Conservation (phyloP, 2,888 invertebrate species). For the Imbricaverruca yamaguchii region DNA sequence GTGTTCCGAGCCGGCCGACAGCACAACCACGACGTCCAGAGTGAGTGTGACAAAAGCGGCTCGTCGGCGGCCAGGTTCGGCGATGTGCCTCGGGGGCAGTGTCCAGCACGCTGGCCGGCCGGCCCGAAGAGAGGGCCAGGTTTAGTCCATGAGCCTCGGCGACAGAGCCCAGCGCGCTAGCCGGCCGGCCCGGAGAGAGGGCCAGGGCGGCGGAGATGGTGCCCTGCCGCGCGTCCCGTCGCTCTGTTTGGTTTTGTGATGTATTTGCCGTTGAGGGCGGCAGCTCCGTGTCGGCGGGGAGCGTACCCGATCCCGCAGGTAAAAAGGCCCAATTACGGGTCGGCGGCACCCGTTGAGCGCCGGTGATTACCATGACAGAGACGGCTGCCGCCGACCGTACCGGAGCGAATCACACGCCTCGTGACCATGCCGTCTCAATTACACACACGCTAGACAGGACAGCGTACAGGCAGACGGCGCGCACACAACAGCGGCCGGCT, state of each 20-base stretch:
- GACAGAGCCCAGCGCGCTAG: no score
- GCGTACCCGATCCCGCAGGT: slow-evolving; percentile 9
- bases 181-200: background rate
- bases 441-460: background rate
- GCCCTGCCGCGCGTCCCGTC: background rate
- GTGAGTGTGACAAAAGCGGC: background rate
- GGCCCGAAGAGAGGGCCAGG: background rate
- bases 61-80: background rate
- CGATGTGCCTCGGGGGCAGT: no score
- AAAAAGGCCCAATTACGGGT: slow-evolving; percentile 25
- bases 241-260: slow-evolving; percentile 15
- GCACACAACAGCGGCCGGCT: no score
- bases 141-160: no score
- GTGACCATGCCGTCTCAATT: background rate
- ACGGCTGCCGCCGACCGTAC: background rate
- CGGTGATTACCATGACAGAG: background rate
- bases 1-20: no score
- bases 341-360: background rate
- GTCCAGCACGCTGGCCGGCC: no score
- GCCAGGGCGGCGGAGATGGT: background rate
- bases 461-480: background rate
- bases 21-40: background rate
- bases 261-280: background rate
- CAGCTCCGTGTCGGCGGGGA: background rate
- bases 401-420: background rate